Evolutionary conservation across 2,113 vertebrate genomes (phyloP).

Genomic region (Phalacrocorax pelagicus): DNA sequence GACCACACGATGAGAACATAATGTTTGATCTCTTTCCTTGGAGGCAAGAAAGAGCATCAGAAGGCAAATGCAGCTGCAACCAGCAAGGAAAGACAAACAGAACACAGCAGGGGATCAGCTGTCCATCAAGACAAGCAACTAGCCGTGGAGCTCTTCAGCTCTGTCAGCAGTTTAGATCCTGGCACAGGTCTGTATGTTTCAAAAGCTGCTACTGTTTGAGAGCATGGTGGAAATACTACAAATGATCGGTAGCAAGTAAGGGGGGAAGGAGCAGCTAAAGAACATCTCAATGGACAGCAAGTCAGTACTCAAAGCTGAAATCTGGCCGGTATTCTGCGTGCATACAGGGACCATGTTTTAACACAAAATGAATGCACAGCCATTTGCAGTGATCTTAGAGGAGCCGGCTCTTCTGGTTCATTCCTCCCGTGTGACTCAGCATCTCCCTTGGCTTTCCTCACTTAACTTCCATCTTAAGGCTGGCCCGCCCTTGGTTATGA

Average conservation of each 20-base stretch:
- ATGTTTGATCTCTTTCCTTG: neutral
- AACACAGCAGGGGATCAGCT: neutral
- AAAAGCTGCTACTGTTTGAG: neutral
- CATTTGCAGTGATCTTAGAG: neutral
- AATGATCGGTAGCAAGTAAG: neutral
- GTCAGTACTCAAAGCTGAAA: neutral
- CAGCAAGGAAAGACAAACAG: neutral
- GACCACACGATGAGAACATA: neutral
- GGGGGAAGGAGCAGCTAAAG: neutral
- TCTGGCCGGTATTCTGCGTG: neutral
- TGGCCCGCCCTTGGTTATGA: neutral
- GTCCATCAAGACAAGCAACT: neutral
- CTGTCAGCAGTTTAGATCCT: neutral
- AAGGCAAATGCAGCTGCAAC: neutral
- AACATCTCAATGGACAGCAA: neutral
- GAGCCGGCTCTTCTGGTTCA: neutral
- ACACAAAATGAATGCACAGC: neutral
- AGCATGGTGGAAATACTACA: accelerated
- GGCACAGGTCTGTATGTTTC: neutral
- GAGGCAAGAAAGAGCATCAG: neutral
- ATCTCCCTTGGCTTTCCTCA: neutral
- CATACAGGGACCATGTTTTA: neutral
- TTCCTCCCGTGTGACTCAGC: neutral
- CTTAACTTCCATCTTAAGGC: neutral
- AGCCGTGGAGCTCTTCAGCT: neutral